These are phyloP conservation scores for Drosophila rellima DNA, from an alignment of 2,888 invertebrate species.

Conservation along the genomic window DNA sequence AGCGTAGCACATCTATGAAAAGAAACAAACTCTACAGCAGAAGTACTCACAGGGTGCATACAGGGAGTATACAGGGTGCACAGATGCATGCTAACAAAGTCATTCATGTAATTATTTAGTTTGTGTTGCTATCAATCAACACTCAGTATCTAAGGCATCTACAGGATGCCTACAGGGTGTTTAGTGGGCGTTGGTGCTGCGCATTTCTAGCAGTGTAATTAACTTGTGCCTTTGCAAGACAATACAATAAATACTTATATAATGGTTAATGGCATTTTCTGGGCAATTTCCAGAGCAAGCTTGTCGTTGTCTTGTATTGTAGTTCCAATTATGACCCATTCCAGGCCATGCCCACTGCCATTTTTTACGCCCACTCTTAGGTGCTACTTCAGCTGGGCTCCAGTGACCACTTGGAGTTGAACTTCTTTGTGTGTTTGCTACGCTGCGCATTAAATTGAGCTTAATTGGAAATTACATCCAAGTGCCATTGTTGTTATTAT, in stretches of 20 bases:
- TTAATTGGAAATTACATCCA: constrained; percentile 77
- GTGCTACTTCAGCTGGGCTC: background rate
- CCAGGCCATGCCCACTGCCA: constrained; percentile 1
- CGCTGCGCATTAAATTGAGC: constrained; percentile 67
- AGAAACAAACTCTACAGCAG: background rate
- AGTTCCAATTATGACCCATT: constrained; percentile 2
- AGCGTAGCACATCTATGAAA: too few relatives aligned
- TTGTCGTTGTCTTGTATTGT: constrained; percentile 10
- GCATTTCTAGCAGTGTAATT: constrained; percentile 47
- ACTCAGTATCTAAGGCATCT: background rate
- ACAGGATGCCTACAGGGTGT: background rate
- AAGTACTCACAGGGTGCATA: background rate
- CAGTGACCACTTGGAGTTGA: constrained; percentile 22
- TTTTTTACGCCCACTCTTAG: background rate
- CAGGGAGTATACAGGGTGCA: background rate
- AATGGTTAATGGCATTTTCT: constrained; percentile 37
- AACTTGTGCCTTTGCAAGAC: constrained; percentile 22
- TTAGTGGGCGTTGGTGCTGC: background rate
- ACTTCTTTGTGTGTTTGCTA: constrained; percentile 28
- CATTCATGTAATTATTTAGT: background rate
- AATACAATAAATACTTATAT: constrained; percentile 50
- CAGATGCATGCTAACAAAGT: background rate
- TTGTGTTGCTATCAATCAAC: background rate
- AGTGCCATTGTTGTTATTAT: constrained; percentile 56
- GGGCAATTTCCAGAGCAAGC: constrained; percentile 26